Evolutionary conservation across 2,113 vertebrate species (phyloP).

Genomic region (Nymphicus hollandicus): DNA sequence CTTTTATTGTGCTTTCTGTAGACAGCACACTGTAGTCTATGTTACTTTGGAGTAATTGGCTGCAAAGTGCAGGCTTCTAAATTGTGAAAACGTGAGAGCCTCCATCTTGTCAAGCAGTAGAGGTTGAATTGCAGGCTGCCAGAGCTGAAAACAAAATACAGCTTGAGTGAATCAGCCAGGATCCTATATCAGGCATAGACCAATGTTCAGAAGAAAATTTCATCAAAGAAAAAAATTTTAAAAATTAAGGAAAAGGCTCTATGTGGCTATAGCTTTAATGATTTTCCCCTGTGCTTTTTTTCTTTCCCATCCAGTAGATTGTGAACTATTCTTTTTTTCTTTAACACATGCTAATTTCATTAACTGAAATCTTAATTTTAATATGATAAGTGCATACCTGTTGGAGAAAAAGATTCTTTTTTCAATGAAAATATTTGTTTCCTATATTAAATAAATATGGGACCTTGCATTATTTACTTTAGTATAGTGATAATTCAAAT

Average conservation of each 20-base stretch:
- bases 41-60: background rate
- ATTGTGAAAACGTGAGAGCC: background rate
- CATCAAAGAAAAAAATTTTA: background rate
- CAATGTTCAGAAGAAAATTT: background rate
- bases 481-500: conserved; percentile 5
- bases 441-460: background rate
- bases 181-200: background rate
- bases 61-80: background rate
- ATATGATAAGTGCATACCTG: background rate
- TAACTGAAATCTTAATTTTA: background rate
- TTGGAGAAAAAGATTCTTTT: background rate
- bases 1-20: background rate
- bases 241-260: background rate
- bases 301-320: background rate
- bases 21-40: background rate
- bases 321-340: background rate
- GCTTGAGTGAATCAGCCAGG: background rate
- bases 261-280: background rate
- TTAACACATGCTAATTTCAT: background rate
- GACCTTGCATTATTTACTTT: conserved; percentile 4
- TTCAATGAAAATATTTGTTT: background rate
- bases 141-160: background rate
- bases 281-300: background rate
- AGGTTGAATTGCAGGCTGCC: conserved; percentile 2
- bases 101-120: conserved; percentile 2